phyloP scores from a whole-genome alignment of 2,888 invertebrate genomes.

The Chesias legatella region DNA sequence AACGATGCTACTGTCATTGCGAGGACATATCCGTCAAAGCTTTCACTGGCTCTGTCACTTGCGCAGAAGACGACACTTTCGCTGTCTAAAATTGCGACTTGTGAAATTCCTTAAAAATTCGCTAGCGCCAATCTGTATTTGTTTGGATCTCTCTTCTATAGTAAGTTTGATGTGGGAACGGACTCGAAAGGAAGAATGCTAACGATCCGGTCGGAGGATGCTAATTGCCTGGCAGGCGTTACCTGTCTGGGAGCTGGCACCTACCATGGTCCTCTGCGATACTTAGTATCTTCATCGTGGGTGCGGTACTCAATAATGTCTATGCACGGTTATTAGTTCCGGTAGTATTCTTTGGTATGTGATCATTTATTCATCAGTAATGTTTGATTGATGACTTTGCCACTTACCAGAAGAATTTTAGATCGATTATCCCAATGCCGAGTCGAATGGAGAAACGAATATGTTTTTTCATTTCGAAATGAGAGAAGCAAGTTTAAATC shows the following conservation, averaged over 20 bases:
- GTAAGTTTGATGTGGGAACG: constrained; percentile 48
- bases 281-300: no score
- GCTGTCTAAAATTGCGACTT: constrained; percentile 22
- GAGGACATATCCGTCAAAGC: constrained; percentile 24
- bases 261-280: constrained; percentile 37
- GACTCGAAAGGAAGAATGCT: constrained; percentile 58
- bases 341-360: no score
- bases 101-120: constrained; percentile 26
- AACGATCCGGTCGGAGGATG: constrained; percentile 61
- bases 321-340: no score
- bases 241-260: constrained; percentile 40
- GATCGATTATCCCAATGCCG: no score
- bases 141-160: constrained; percentile 16
- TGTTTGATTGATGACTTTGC: no score
- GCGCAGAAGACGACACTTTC: constrained; percentile 27
- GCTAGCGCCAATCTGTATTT: constrained; percentile 26
- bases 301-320: constrained; percentile 6
- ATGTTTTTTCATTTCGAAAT: no score
- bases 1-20: constrained; percentile 9
- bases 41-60: constrained; percentile 30
- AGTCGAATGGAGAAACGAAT: no score
- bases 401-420: no score
- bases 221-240: constrained; percentile 61
- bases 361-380: no score
- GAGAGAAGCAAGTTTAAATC: no score